Evolutionary conservation across 1,140 invertebrate genomes (phyloP).

Genomic region (Drosophila setifemur): DNA sequence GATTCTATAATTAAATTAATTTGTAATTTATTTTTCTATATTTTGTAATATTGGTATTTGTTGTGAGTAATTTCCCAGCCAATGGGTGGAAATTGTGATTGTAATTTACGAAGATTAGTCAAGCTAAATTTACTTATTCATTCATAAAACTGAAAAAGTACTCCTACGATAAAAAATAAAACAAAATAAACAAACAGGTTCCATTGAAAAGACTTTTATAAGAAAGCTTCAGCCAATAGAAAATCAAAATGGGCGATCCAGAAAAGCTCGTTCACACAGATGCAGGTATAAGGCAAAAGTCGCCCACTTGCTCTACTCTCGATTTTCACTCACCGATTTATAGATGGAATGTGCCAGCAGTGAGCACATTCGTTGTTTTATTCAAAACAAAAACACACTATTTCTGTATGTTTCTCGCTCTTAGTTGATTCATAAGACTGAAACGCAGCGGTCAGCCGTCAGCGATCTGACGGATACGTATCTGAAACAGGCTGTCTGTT

Average conservation of each 20-base stretch:
- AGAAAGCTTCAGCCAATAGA: slow-evolving; percentile 20
- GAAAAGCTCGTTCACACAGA: slow-evolving; percentile 36
- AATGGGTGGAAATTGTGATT: slow-evolving; percentile 59
- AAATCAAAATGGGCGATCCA: slow-evolving; percentile 37
- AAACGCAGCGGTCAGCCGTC: slow-evolving; percentile 51
- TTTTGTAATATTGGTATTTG: slow-evolving; percentile 43
- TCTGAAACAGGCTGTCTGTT: slow-evolving; percentile 52
- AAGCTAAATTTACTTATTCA: no score
- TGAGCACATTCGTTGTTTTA: slow-evolving; percentile 6
- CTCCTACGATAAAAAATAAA: slow-evolving; percentile 46
- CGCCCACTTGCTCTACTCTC: slow-evolving; percentile 37
- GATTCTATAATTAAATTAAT: slow-evolving; percentile 67
- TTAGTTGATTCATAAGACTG: slow-evolving; percentile 60
- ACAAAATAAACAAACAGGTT: slow-evolving; percentile 46
- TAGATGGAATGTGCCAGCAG: slow-evolving; percentile 25
- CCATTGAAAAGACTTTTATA: slow-evolving; percentile 55
- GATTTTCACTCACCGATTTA: slow-evolving; percentile 47
- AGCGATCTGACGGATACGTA: slow-evolving; percentile 13
- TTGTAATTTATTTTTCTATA: slow-evolving; percentile 17
- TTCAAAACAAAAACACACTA: slow-evolving; percentile 54
- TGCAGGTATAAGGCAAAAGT: no score
- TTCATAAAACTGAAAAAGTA: slow-evolving; percentile 65
- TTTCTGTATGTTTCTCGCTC: slow-evolving; percentile 22
- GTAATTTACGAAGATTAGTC: slow-evolving; percentile 39
- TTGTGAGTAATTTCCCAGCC: slow-evolving; percentile 43